Evolutionary conservation across 2,888 invertebrate species (phyloP).

Genomic region (Tridacna gigas): DNA sequence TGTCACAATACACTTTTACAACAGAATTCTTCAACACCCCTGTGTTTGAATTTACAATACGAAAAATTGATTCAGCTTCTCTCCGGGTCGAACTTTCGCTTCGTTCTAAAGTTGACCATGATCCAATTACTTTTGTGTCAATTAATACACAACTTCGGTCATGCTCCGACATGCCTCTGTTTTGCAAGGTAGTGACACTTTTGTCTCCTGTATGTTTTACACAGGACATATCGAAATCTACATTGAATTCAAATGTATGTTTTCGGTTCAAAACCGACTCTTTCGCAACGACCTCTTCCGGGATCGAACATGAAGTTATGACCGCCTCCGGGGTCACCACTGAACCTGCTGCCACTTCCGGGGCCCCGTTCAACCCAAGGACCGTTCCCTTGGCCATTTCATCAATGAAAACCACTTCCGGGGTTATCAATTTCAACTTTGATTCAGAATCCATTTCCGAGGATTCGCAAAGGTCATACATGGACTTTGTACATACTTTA

Average conservation of each 20-base stretch:
- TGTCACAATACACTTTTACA: constrained; percentile 27
- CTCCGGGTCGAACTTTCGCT: constrained; percentile 16
- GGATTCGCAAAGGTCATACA: neutral
- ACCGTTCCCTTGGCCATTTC: neutral
- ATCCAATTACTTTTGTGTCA: neutral
- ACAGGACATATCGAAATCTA: neutral
- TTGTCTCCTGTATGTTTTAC: neutral
- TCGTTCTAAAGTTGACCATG: neutral
- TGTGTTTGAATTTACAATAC: neutral
- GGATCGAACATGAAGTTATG: neutral
- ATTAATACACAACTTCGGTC: too few relatives aligned
- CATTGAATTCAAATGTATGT: neutral
- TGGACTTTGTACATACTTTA: neutral
- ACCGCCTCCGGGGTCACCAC: constrained; percentile 8
- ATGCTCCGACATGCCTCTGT: neutral
- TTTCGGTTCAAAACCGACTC: neutral
- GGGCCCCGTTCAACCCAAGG: neutral
- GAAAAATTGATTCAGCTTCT: constrained; percentile 11
- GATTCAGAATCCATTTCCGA: neutral
- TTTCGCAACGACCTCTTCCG: neutral
- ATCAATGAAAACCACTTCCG: neutral
- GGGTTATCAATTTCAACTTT: neutral
- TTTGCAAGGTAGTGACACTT: constrained; percentile 20
- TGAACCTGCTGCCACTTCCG: constrained; percentile 1
- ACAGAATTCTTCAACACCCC: neutral